Base-by-base conservation (phyloP, 2,888 invertebrate genomes). In the Gari tellinella region DNA sequence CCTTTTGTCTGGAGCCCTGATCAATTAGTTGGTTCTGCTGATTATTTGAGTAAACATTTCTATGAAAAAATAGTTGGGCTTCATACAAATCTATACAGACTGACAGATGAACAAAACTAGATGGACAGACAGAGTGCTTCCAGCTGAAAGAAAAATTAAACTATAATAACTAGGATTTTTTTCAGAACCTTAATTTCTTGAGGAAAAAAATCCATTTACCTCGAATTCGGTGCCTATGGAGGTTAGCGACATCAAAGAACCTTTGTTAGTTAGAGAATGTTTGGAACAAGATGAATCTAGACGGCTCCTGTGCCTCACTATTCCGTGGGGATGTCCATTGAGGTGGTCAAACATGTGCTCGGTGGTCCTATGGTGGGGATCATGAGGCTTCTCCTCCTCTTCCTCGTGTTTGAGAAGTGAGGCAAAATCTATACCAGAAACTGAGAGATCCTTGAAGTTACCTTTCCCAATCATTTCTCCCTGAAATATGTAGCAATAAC, bases 381-480 rank as follows among this genome's bases (percentile, higher is more conserved):
- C 43, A 38, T 38, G 21, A 14, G 64, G 23, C n/a, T 43, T 25
- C 3, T 55, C 49, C 14, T 81, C 79, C 31, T 80, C 81, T 31
- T 88, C 88, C 8, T 85, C 86, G 15, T 78, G 78, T 61, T 90
- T 84, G 45, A 91, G 68, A 21, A 91, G 72, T 0, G 87, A 80
- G 0, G 90, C 82, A 65, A 92, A 90, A 63, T 91, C 89, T 7
- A 90, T 73, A 0, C 91, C 91, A 1, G 87, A 84, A 38, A 72
- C 72, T 21, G 84, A 84, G 63, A 92, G 80, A 58, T 91, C 86
- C 40, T 89, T 82, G 74, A 86, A 91, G 2, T 90, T 89, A 4
- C 92, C 92, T 41, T 81, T 78, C 14, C 87, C 90, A 19, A 88
- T 80, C 41, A 85, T 85, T 58, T 84, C 81, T 19, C 92, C 91